Evolutionary conservation across 2,888 invertebrate genomes (phyloP).

Genomic region (Gerris lacustris): DNA sequence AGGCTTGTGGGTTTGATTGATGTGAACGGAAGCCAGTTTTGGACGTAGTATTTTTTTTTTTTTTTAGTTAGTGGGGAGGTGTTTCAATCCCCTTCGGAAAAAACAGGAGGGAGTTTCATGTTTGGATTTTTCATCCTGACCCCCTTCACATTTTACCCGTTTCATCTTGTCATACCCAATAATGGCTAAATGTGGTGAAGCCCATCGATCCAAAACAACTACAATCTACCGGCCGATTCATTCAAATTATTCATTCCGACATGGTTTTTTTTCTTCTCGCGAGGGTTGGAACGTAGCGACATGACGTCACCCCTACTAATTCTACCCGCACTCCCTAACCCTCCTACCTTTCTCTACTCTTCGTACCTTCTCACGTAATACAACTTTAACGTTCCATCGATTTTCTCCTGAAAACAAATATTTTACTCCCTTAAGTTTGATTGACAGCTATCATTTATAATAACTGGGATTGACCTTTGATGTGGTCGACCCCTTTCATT

Average conservation of each 20-base stretch:
- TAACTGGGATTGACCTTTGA: no score
- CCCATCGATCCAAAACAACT: not conserved
- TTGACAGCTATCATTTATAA: no score
- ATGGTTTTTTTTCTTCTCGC: no score
- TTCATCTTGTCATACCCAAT: conserved; percentile 3
- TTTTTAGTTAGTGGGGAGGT: not conserved
- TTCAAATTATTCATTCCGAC: not conserved
- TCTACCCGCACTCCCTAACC: no score
- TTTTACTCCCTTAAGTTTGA: no score
- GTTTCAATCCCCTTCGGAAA: not conserved
- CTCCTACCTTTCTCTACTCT: no score
- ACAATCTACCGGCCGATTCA: not conserved
- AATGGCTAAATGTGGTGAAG: not conserved
- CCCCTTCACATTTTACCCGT: not conserved
- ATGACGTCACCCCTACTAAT: no score
- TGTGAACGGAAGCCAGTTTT: not conserved
- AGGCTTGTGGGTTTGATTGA: not conserved
- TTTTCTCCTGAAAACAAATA: no score
- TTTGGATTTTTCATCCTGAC: not conserved
- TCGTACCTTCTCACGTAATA: no score
- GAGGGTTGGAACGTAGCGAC: no score
- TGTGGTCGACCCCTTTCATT: no score
- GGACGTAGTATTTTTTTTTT: not conserved
- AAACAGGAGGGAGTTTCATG: not conserved
- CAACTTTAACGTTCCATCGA: no score